These are phyloP conservation scores for Epinephelus awoara DNA, from an alignment of 2,797 vertebrate species.

Conservation along the genomic window DNA sequence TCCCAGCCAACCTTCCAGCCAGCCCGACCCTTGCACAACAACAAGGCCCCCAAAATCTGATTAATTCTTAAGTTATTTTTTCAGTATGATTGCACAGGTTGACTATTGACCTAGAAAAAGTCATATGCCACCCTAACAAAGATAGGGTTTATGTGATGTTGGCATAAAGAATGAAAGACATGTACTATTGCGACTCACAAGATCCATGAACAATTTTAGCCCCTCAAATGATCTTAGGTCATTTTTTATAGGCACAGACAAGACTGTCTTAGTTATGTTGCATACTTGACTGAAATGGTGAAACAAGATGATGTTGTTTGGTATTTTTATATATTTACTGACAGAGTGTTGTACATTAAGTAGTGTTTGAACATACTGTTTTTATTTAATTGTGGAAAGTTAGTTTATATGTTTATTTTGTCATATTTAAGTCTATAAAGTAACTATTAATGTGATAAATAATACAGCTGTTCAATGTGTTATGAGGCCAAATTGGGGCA, in stretches of 20 bases:
- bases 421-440: background rate
- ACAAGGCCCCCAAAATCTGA: no score
- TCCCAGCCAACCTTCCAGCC: no score
- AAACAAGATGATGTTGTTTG: background rate
- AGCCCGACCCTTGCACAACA: no score
- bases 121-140: background rate
- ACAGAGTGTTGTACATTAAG: background rate
- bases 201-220: background rate
- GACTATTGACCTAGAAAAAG: background rate
- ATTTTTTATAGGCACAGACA: background rate
- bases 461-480: background rate
- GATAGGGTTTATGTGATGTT: background rate
- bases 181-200: background rate
- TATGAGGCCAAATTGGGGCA: background rate
- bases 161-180: constrained; percentile 1
- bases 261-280: background rate
- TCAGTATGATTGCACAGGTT: background rate
- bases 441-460: background rate
- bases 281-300: background rate
- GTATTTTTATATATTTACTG: background rate
- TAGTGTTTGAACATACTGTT: background rate
- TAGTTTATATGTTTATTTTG: background rate
- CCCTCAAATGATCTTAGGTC: background rate
- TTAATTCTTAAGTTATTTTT: background rate
- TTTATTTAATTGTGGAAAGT: background rate